phyloP scores from a whole-genome alignment of 1,140 invertebrate genomes.

The Reticulitermes speratus region DNA sequence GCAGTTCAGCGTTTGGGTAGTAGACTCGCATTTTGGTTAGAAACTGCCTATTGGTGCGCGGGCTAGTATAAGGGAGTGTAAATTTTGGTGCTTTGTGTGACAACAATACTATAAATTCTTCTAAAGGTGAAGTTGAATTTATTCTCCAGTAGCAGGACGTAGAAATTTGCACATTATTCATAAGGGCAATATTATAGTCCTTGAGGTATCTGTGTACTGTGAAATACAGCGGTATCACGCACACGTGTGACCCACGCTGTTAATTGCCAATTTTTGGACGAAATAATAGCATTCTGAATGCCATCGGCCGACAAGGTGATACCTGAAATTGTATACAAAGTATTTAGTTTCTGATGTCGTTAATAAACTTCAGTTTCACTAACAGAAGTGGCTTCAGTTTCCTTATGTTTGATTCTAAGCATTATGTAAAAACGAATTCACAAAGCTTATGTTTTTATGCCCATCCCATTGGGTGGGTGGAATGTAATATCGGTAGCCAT shows the following conservation, averaged over 20 bases:
- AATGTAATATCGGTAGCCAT: no score
- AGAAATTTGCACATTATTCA: no score
- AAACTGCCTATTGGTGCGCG: not conserved
- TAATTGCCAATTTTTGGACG: not conserved
- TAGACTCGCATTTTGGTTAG: constrained; percentile 1
- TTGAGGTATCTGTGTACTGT: not conserved
- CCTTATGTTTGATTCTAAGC: no score
- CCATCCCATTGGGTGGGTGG: no score
- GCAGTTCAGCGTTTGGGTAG: not conserved
- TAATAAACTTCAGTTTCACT: no score
- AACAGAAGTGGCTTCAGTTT: no score
- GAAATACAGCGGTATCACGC: not conserved
- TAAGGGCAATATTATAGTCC: no score
- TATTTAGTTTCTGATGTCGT: not conserved
- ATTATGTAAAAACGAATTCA: no score
- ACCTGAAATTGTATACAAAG: not conserved
- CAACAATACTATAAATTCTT: not conserved
- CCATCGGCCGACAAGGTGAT: not conserved
- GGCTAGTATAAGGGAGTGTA: not conserved
- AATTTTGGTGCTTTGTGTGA: not conserved
- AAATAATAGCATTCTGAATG: not conserved
- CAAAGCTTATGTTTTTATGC: no score
- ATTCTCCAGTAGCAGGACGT: not conserved
- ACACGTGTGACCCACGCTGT: not conserved
- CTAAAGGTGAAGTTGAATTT: not conserved